Percentiles rank a stretch among this genome's conserved stretches.
Evolutionary conservation across 1,140 invertebrate genomes (phyloP).

Genomic region (Parapsyche elsis): DNA sequence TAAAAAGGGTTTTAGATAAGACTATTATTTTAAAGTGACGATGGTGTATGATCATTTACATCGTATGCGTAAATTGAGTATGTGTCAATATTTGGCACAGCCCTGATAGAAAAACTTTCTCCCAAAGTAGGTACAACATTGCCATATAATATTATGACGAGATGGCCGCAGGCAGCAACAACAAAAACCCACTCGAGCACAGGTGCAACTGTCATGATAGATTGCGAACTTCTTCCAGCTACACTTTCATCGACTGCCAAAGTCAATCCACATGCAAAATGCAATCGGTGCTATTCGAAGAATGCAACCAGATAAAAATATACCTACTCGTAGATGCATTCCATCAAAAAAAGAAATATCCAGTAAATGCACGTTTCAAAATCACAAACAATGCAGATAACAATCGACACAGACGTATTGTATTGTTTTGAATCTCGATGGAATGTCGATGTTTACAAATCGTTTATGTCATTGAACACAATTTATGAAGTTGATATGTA

Average conservation of each 20-base stretch:
- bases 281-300: background rate
- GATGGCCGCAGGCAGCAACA: constrained; percentile 39
- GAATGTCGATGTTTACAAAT: background rate
- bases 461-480: too few species aligned
- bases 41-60: background rate
- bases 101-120: constrained; percentile 46
- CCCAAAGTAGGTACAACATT: constrained; percentile 20
- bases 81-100: constrained; percentile 8
- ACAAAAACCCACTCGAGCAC: constrained; percentile 33
- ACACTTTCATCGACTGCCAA: too few species aligned
- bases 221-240: constrained; percentile 1
- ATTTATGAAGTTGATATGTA: background rate
- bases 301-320: background rate
- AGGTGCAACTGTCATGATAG: constrained; percentile 35
- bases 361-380: background rate
- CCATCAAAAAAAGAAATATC: background rate
- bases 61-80: background rate
- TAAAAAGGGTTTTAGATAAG: too few species aligned
- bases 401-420: background rate
- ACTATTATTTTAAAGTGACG: too few species aligned
- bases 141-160: constrained; percentile 39
- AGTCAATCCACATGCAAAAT: background rate
- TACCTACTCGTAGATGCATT: background rate
- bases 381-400: background rate
- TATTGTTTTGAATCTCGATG: background rate